Evolutionary conservation across 2,888 invertebrate genomes (phyloP), one percentile per base, ranked within the genome.

Genomic region (Cantharis nigra): DNA sequence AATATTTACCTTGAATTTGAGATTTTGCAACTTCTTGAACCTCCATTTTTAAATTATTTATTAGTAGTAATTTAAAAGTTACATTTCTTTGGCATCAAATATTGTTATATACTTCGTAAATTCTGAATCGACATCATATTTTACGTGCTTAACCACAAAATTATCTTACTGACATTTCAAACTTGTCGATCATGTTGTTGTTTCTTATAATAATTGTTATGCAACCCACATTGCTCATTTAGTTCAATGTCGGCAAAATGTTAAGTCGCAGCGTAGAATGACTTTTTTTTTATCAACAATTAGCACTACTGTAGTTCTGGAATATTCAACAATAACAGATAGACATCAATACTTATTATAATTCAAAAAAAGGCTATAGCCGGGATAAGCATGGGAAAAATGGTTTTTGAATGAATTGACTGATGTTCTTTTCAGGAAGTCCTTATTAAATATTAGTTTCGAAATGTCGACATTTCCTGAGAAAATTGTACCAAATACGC

Each of bases 1-100:
- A 67, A 7, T 49, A 10, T 13, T 75, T 76, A 78, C 78, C 78
- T 73, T 76, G 74, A 63, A 76, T 78, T 76, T 75, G 76, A 13
- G 78, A 69, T 69, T 78, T 76, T 3, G 76, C 76, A n/a, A 65
- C n/a, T 74, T 74, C 75, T 71, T 72, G 75, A 70, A 63, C 30
- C 10, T 78, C 78, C 78, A 78, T 78, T 72, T 72, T 78, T 20
- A 7, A n/a, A n/a, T 49, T 33, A 49, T 49, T 49, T 49, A n/a
- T 49, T 49, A 7, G 7, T n/a, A 49, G 49, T 49, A 49, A 49
- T 49, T n/a, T 49, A 49, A n/a, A 7, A 1, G n/a, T n/a, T n/a
- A 49, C 49, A 49, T 49, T 49, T 49, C n/a, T 49, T 49, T 49
- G 49, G 49, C 49, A 49, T 49, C 49, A n/a, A 49, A 49, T n/a